A percentile compares a stretch with the other conserved stretches of the same genome.
Conservation (phyloP, 1,140 invertebrate genomes). For the Trichonephila clavata region DNA sequence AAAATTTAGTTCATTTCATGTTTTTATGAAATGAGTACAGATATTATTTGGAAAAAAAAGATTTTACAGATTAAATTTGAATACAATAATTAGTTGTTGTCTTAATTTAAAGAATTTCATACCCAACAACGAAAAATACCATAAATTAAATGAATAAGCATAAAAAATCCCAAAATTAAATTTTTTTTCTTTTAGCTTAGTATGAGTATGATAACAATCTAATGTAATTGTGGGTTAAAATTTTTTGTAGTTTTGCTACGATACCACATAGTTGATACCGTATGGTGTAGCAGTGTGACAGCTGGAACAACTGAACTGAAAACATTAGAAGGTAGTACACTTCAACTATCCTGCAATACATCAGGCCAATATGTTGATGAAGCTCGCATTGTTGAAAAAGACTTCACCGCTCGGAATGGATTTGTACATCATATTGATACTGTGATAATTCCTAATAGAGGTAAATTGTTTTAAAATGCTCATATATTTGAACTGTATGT, state of each 20-base stretch:
- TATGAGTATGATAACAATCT: too few species aligned
- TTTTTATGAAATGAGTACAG: too few species aligned
- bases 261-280: conserved; percentile 33
- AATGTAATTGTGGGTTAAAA: neutral
- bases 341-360: conserved; percentile 38
- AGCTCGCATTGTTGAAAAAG: conserved; percentile 13
- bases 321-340: conserved; percentile 10
- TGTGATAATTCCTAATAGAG: conserved; percentile 50
- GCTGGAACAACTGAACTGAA: neutral
- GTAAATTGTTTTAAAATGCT: neutral
- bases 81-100: too few species aligned
- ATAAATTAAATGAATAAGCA: too few species aligned
- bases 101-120: too few species aligned
- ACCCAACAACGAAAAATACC: too few species aligned
- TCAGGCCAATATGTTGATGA: conserved; percentile 33
- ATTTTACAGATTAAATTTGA: too few species aligned
- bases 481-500: too few species aligned
- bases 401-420: conserved; percentile 31
- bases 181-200: too few species aligned
- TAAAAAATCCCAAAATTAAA: too few species aligned
- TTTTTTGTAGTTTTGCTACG: conserved; percentile 39
- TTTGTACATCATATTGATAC: conserved; percentile 44
- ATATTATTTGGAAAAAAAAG: too few species aligned
- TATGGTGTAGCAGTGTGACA: conserved; percentile 15
- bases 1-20: too few species aligned